phyloP scores from a whole-genome alignment of 2,888 invertebrate species.

The Amphipoea oculea region DNA sequence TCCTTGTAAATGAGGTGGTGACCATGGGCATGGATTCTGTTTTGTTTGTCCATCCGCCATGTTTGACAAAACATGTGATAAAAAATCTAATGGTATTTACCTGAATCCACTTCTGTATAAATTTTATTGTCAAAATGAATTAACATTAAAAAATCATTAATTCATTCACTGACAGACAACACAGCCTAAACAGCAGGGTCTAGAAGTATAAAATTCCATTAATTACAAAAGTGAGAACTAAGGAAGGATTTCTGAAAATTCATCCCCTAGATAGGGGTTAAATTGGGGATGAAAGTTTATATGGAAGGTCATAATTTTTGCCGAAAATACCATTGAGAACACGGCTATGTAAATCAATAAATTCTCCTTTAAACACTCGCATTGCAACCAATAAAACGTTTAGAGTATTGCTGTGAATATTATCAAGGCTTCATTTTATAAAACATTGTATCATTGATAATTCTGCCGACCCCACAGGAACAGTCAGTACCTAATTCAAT shows the following conservation, averaged over 20 bases:
- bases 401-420: neutral
- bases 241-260: no score
- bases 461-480: constrained; percentile 6
- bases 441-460: neutral
- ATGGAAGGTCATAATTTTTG: neutral
- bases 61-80: neutral
- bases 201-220: neutral
- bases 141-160: neutral
- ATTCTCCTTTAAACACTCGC: neutral
- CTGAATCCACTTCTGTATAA: neutral
- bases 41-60: neutral
- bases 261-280: no score
- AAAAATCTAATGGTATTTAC: neutral
- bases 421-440: neutral
- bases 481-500: neutral
- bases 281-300: neutral
- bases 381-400: neutral
- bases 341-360: neutral
- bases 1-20: constrained; percentile 11
- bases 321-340: neutral
- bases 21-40: neutral
- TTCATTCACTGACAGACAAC: neutral
- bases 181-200: no score
- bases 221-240: neutral
- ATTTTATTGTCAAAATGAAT: neutral